A percentile compares a stretch with the other conserved stretches of the same genome.
phyloP scores from a whole-genome alignment of 2,888 invertebrate species.

The Protonemura montana region DNA sequence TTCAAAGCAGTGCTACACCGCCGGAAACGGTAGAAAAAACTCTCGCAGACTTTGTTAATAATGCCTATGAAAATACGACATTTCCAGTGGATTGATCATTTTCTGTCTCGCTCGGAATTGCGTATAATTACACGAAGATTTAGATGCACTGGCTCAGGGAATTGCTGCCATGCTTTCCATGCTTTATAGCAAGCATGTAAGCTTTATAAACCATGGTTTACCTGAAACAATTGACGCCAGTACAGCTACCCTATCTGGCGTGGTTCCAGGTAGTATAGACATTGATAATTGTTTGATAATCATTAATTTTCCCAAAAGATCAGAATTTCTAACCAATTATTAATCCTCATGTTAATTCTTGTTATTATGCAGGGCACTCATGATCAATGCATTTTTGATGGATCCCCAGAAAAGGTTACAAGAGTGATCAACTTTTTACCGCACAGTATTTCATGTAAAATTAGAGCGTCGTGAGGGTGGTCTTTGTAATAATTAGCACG shows the following conservation, averaged over 20 bases:
- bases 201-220: no score
- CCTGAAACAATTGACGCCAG: no score
- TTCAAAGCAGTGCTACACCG: constrained; percentile 24
- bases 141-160: background rate
- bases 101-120: background rate
- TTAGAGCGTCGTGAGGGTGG: background rate
- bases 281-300: background rate
- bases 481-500: background rate
- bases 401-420: background rate
- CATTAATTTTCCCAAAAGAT: background rate
- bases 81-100: constrained; percentile 20
- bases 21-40: constrained; percentile 29
- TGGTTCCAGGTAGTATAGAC: no score
- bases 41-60: background rate
- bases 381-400: background rate
- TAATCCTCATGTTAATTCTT: background rate
- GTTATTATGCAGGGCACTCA: background rate
- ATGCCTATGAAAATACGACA: background rate
- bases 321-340: background rate
- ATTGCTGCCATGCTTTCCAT: background rate
- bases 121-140: background rate
- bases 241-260: no score
- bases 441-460: background rate
- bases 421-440: background rate
- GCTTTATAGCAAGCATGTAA: background rate